Conservation (phyloP, 2,888 invertebrate genomes). For the Laothoe populi region DNA sequence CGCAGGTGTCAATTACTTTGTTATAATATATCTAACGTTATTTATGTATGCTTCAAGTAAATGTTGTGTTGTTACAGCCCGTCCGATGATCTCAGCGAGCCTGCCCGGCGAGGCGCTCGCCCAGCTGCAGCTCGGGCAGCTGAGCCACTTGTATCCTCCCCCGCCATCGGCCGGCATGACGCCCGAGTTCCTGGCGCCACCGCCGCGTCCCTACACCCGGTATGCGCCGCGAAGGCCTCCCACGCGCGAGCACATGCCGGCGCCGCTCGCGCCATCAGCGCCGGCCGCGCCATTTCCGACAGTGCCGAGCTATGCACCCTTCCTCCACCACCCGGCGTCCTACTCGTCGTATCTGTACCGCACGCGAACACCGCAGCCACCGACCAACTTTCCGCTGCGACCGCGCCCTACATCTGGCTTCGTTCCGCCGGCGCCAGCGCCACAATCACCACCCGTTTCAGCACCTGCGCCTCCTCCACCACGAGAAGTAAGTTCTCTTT, state of each 20-base stretch:
- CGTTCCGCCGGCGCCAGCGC: slow-evolving; percentile 75
- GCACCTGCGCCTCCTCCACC: slow-evolving; percentile 69
- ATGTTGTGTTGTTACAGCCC: slow-evolving; percentile 61
- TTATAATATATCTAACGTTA: background rate
- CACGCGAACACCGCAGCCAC: slow-evolving; percentile 68
- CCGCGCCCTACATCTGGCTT: slow-evolving; percentile 74
- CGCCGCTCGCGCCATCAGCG: slow-evolving; percentile 63
- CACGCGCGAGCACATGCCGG: slow-evolving; percentile 65
- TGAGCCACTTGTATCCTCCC: slow-evolving; percentile 85
- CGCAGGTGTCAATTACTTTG: too few relatives aligned
- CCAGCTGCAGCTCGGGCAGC: slow-evolving; percentile 84
- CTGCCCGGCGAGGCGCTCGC: slow-evolving; percentile 87
- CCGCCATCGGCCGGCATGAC: slow-evolving; percentile 77
- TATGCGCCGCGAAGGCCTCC: slow-evolving; percentile 71
- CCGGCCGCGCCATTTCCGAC: slow-evolving; percentile 63
- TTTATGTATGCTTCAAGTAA: background rate
- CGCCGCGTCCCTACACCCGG: slow-evolving; percentile 86
- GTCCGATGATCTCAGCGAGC: slow-evolving; percentile 88
- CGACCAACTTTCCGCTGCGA: slow-evolving; percentile 65
- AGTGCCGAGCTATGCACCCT: slow-evolving; percentile 72
- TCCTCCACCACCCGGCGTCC: slow-evolving; percentile 74
- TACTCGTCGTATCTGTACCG: slow-evolving; percentile 68
- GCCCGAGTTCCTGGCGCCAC: slow-evolving; percentile 87
- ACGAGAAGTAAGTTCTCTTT: slow-evolving; percentile 61
- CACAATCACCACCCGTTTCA: slow-evolving; percentile 69